These are phyloP conservation scores for Campopleginae sp. DNA, from an alignment of 2,888 invertebrate species.

Conservation along the genomic window DNA sequence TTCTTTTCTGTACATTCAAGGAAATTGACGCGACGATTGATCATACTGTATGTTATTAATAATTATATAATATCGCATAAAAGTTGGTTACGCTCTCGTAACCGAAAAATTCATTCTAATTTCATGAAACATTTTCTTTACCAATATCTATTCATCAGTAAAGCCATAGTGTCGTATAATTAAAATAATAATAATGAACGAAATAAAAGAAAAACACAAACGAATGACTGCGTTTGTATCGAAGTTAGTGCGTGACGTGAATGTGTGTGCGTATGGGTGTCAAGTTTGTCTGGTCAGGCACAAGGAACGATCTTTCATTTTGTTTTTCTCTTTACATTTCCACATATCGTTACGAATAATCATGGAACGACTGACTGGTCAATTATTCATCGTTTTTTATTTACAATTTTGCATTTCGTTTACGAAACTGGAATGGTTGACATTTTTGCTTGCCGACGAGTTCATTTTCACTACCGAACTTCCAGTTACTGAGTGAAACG, in stretches of 20 bases:
- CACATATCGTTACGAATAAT: conserved; percentile 11
- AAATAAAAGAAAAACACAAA: conserved; percentile 57
- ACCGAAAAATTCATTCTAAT: conserved; percentile 12
- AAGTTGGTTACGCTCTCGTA: not conserved
- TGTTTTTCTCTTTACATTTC: conserved; percentile 12
- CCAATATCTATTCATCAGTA: conserved; percentile 59
- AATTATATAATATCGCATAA: conserved; percentile 57
- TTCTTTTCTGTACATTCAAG: conserved; percentile 78
- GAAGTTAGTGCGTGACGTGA: conserved; percentile 70
- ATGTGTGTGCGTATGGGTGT: conserved; percentile 75
- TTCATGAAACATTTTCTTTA: conserved; percentile 47
- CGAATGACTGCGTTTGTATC: conserved; percentile 62
- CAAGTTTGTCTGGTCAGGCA: conserved; percentile 68
- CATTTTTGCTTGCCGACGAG: not conserved
- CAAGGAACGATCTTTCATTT: conserved; percentile 40
- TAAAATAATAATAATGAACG: conserved; percentile 43
- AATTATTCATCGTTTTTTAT: conserved; percentile 9
- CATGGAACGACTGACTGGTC: conserved; percentile 32
- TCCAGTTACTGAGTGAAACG: not conserved
- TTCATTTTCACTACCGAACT: not conserved
- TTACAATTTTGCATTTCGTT: not conserved
- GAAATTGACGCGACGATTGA: conserved; percentile 65
- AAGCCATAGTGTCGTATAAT: conserved; percentile 52
- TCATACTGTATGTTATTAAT: conserved; percentile 45
- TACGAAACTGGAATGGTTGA: conserved; percentile 10